phyloP scores from a whole-genome alignment of 2,797 vertebrate genomes.

The Tapirus indicus region DNA sequence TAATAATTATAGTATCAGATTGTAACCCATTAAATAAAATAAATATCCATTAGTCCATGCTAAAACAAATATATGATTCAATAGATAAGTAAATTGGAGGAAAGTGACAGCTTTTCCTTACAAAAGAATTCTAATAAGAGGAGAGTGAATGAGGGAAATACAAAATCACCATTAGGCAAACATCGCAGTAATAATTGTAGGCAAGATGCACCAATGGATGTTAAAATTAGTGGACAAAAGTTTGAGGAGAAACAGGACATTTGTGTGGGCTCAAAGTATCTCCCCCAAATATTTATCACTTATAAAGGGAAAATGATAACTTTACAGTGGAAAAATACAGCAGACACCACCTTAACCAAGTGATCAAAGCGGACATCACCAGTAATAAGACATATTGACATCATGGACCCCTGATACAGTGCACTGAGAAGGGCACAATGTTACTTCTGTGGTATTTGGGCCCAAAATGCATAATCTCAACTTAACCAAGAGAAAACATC shows the following conservation, averaged over 20 bases:
- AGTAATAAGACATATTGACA: background rate
- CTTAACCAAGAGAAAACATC: background rate
- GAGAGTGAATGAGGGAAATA: background rate
- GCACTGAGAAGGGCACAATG: background rate
- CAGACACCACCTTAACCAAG: background rate
- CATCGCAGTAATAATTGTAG: background rate
- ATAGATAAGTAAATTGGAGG: background rate
- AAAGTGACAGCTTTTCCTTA: background rate
- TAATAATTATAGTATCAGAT: background rate
- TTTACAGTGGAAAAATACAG: background rate
- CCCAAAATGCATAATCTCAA: background rate
- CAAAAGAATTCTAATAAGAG: constrained; percentile 9
- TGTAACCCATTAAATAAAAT: constrained; percentile 18
- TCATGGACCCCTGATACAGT: background rate
- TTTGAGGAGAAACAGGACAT: background rate
- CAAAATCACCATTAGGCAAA: background rate
- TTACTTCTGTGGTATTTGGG: background rate
- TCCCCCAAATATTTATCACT: background rate
- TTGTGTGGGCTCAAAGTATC: background rate
- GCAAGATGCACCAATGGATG: background rate
- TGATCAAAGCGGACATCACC: background rate
- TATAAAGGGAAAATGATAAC: background rate
- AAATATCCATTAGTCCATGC: background rate
- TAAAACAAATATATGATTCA: background rate
- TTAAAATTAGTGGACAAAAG: background rate